Percentiles rank a stretch among this genome's conserved stretches.
phyloP scores from a whole-genome alignment of 2,113 vertebrate genomes.

The Marmota flaviventris region DNA sequence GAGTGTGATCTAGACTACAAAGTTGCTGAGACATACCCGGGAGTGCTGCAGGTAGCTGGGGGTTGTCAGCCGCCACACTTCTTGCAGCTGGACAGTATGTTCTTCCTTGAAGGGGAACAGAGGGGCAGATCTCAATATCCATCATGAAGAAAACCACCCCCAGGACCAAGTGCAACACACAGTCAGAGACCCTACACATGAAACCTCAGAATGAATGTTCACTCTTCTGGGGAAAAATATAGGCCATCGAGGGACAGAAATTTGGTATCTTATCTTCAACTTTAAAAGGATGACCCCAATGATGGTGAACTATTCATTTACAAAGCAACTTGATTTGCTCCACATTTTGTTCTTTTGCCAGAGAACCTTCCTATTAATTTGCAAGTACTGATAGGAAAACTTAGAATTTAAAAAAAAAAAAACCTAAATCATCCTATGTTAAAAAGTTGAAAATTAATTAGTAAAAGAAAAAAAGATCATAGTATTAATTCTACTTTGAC shows the following conservation, averaged over 20 bases:
- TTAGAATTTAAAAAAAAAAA: neutral
- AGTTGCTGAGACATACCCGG: neutral
- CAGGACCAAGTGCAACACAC: too few relatives aligned
- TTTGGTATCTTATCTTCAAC: neutral
- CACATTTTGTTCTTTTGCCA: neutral
- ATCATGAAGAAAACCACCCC: neutral
- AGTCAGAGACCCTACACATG: neutral
- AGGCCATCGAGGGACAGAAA: neutral
- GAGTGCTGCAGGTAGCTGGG: neutral
- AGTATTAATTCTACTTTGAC: slow-evolving; percentile 13
- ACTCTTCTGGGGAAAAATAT: neutral
- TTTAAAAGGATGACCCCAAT: neutral
- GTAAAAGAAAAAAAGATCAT: neutral
- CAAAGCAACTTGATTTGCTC: neutral
- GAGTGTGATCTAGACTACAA: neutral
- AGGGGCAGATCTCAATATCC: neutral
- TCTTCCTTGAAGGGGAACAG: neutral
- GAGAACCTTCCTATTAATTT: neutral
- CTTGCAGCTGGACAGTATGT: neutral
- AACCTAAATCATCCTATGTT: neutral
- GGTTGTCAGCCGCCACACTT: neutral
- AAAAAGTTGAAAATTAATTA: slow-evolving; percentile 39
- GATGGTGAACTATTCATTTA: neutral
- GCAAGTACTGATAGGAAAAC: neutral
- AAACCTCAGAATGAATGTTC: neutral